Base-by-base conservation (phyloP, 2,113 vertebrate genomes). In the Brienomyrus longianalis region DNA sequence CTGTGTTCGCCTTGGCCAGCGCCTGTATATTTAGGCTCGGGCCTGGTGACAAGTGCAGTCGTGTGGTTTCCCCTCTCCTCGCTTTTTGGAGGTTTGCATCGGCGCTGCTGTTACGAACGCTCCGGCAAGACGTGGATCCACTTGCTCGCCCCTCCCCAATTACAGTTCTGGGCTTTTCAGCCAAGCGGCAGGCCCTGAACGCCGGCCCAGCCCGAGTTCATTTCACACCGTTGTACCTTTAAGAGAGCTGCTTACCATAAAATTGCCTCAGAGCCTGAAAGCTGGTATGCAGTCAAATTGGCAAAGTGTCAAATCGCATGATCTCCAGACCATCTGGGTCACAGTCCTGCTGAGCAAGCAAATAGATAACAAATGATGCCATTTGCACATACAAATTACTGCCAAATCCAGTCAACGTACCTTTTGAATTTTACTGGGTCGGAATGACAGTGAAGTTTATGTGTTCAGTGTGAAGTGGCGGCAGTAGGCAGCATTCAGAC, bases 301-400 rank as follows among this genome's bases (percentile, higher is more conserved):
- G 48, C 27, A 27, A 56, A 54, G 31, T 56, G 51, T 52, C 23
- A 86, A 35, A 52, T 50, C 23, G 47, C 50, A 35, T 86, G 84
- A 8, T 56, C 23, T 56, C 17, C 31, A 43, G n/a, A 19, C 31
- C 48, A 54, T 54, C 85, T 51, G n/a, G 51, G 23, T 87, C 47
- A 54, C 45, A 8, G 27, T 27, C 85, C 27, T 54, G 48, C 48
- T 87, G 85, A 87, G 85, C 85, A 84, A 84, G 51, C 51, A 87
- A 54, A 54, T 52, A 54, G 27, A 35, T 87, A 87, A 54, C 84
- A 86, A 87, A 87, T 87, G 23, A 84, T 84, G 83, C 83, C 35
- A 87, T 87, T 87, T 35, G 51, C 85, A 87, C 85, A 87, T 50
- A 86, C 47, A 86, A 52, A 52, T 86, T 48, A 47, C 83, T 45